Evolutionary conservation across 2,888 invertebrate genomes (phyloP), one percentile per base, ranked within the genome.

Genomic region (Leptopilina drosophilae): DNA sequence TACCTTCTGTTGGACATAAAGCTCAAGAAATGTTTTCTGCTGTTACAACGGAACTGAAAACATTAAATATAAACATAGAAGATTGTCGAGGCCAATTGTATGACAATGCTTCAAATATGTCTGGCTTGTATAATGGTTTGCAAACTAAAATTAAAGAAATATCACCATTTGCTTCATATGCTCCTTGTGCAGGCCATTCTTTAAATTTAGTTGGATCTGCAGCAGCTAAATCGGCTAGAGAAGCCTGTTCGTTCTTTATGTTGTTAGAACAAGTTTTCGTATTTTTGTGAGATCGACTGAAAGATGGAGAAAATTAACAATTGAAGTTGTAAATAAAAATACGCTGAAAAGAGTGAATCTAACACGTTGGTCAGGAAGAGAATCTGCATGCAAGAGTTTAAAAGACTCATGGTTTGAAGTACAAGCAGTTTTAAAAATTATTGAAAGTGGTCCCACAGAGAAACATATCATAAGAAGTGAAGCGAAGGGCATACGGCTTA

Each of bases 321-420:
- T n/a, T 64, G 67, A 53, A 62, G 84, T 78, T 84, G 87, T 82
- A 12, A 86, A 64, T 15, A 42, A 12, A n/a, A 77, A 66, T 65
- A 77, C 64, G 8, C 78, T 87, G 12, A 87, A 87, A 80, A 87
- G 84, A 84, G 84, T 87, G 40, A 86, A 84, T 76, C 81, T 85
- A 33, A 88, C 83, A 78, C 87, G 87, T 85, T 89, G 87, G 87
- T 87, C 87, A 83, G 87, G 86, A 80, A 85, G 84, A 87, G 86
- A 82, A 80, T 78, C 84, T 77, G 86, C 83, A 65, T 84, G 80
- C 81, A 81, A 77, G 77, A 85, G 82, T 82, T 80, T 83, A 49
- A 76, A 66, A 80, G 82, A 82, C 80, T 84, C 82, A 64, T 84
- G 81, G 77, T 26, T 76, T 9, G 78, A 82, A 83, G 78, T 82